These are phyloP conservation scores for Liopterus haemorrhoidalis DNA, from an alignment of 2,888 invertebrate genomes.

Conservation along the genomic window DNA sequence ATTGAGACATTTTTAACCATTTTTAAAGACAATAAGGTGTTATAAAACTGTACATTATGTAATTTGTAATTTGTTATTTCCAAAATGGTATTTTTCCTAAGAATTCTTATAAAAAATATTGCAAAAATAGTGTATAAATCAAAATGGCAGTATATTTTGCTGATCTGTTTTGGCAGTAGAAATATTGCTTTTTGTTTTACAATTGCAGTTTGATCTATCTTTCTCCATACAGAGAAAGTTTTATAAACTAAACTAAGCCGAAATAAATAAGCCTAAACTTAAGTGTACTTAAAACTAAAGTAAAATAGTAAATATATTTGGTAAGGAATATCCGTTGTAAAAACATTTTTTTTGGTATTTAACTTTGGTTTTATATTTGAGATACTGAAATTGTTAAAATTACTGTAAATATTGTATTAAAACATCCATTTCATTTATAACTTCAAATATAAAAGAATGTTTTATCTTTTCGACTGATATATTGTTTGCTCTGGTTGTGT, in stretches of 20 bases:
- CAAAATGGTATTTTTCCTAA: too few species aligned
- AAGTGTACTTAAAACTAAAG: neutral
- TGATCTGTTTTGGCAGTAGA: slow-evolving; percentile 14
- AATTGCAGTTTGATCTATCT: neutral
- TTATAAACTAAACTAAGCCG: neutral
- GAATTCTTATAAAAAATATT: slow-evolving; percentile 2
- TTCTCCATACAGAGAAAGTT: neutral
- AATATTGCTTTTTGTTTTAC: slow-evolving; percentile 5
- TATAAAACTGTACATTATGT: neutral
- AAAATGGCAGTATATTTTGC: slow-evolving; percentile 15
- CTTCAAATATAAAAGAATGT: too few species aligned
- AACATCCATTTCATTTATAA: too few species aligned
- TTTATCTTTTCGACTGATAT: too few species aligned
- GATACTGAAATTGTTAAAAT: neutral
- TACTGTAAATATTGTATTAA: slow-evolving; percentile 1
- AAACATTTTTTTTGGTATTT: neutral
- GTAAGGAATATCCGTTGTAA: neutral
- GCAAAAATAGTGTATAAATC: neutral
- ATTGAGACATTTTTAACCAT: too few species aligned
- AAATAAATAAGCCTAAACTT: slow-evolving; percentile 1
- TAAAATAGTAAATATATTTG: neutral
- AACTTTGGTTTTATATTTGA: too few species aligned
- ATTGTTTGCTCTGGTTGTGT: too few species aligned
- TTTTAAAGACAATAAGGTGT: too few species aligned
- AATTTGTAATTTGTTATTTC: slow-evolving; percentile 4